Evolutionary conservation across 2,888 invertebrate species (phyloP).

Genomic region (Harmothoe impar): DNA sequence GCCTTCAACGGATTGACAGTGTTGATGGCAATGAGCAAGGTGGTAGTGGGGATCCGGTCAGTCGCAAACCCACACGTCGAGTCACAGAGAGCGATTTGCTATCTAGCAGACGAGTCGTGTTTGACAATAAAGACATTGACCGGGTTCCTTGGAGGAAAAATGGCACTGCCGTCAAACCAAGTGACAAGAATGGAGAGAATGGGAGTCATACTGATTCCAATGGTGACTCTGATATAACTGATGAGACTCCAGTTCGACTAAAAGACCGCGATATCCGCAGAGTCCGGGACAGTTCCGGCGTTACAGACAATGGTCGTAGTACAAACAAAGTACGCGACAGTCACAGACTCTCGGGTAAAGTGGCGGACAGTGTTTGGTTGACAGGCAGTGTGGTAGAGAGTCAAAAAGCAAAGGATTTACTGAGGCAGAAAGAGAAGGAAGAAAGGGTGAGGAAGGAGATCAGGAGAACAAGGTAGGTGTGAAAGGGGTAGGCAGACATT

Average conservation of each 20-base stretch:
- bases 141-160: too few relatives aligned
- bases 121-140: too few relatives aligned
- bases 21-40: background rate
- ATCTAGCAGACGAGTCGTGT: too few relatives aligned
- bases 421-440: conserved; percentile 3
- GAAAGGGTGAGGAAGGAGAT: background rate
- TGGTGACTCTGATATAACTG: background rate
- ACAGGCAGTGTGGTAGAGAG: background rate
- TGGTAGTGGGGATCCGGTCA: background rate
- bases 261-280: background rate
- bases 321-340: background rate
- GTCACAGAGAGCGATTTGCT: background rate
- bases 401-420: conserved; percentile 34
- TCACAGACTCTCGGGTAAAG: background rate
- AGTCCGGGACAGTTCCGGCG: background rate
- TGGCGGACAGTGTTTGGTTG: background rate
- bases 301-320: background rate
- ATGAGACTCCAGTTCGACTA: background rate
- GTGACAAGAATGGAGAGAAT: background rate
- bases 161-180: too few relatives aligned
- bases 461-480: background rate
- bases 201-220: background rate
- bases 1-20: too few relatives aligned
- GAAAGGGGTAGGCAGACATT: too few relatives aligned
- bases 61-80: background rate